Evolutionary conservation across 2,113 vertebrate species (phyloP), one percentile per base, ranked within the genome.

Genomic region (Cebus imitator): DNA sequence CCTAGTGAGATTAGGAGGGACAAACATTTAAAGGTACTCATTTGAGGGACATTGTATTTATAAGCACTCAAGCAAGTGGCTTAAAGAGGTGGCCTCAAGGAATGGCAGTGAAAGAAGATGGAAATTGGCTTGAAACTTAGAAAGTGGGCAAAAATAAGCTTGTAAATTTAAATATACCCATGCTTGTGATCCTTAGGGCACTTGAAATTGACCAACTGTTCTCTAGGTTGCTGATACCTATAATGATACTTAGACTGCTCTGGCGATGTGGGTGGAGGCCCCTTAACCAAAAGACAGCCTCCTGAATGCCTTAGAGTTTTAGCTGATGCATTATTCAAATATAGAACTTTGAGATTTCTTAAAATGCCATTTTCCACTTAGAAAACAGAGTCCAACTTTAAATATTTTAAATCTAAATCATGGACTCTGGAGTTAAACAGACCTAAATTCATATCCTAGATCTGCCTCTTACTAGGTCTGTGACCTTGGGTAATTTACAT

Each of bases 381-480:
- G 75, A 84, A 97, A 57, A 78, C 25, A 64, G 0, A 7, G 18
- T 87, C 43, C 84, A 27, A 76, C 32, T 68, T 90, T 76, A 73
- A 87, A 58, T 76, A 93, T 91, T 70, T 68, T 25, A 94, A 95
- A 90, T 84, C 43, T 14, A 88, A 79, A 83, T 87, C 45, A 95
- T 57, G 7, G n/a, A 88, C 25, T 76, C 35, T 68, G 23, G 66
- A 23, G 4, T 75, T 75, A 84, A 91, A 93, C 12, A 87, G 50
- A 84, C 16, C 10, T 37, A 27, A 76, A 89, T 82, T 86, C n/a
- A 45, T 58, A 90, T 68, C 10, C 25, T 14, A 91, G 30, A 37
- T 91, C n/a, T 95, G 81, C 35, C 30, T 93, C 58, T 95, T 64
- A 94, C 17, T 81, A 80, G 13, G 14, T 88, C 40, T 97, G 6